These are phyloP conservation scores for Parasteatoda lunata DNA, from an alignment of 2,888 invertebrate species.

Conservation along the genomic window DNA sequence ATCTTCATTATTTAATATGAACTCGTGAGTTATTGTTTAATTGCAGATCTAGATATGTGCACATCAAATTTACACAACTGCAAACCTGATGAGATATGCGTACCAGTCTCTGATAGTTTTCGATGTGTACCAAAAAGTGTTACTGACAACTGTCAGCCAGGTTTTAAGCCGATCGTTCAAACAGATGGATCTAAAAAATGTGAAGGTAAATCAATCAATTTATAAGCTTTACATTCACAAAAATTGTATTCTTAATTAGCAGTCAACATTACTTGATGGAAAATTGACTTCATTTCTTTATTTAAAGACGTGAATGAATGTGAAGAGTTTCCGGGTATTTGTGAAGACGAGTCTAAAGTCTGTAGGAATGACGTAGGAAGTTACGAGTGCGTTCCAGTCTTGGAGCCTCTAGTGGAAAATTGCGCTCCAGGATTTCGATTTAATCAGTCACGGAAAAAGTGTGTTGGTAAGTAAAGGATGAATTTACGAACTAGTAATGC, in stretches of 20 bases:
- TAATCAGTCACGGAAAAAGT: background rate
- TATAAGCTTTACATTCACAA: background rate
- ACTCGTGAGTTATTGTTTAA: background rate
- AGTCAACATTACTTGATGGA: background rate
- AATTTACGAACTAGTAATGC: too few relatives aligned
- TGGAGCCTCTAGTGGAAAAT: background rate
- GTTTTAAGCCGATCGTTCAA: conserved; percentile 71
- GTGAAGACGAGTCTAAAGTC: conserved; percentile 73
- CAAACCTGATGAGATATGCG: conserved; percentile 71
- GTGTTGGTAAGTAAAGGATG: conserved; percentile 28
- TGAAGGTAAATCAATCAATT: conserved; percentile 71
- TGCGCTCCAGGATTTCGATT: conserved; percentile 67
- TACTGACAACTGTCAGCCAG: conserved; percentile 72
- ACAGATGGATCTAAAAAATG: conserved; percentile 71
- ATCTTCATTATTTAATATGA: background rate
- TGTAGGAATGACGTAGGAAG: conserved; percentile 79
- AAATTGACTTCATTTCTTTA: background rate
- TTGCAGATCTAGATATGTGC: conserved; percentile 83
- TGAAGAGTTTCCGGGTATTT: conserved; percentile 73
- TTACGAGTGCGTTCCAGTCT: conserved; percentile 75
- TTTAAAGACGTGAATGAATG: conserved; percentile 75
- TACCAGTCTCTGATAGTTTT: conserved; percentile 70
- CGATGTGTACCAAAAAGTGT: conserved; percentile 69
- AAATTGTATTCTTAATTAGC: background rate
- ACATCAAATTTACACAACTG: conserved; percentile 77